Evolutionary conservation across 1,140 invertebrate genomes (phyloP).

Genomic region (Phenacoccus solenopsis): DNA sequence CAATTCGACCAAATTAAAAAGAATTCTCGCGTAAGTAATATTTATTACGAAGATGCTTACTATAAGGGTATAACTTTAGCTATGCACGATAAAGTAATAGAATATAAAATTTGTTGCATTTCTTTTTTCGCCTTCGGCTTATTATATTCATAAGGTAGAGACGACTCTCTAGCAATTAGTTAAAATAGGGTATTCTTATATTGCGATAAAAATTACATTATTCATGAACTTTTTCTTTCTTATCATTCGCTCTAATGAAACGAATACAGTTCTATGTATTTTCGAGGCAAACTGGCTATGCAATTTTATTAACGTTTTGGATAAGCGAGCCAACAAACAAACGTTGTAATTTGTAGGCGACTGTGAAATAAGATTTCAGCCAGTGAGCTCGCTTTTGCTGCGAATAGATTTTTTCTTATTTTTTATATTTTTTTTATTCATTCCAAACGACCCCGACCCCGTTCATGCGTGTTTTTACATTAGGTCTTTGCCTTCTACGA

Average conservation of each 20-base stretch:
- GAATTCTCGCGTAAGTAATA: constrained; percentile 3
- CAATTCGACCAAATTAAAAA: constrained; percentile 4
- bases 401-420: no score
- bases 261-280: background rate
- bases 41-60: background rate
- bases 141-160: background rate
- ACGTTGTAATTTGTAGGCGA: no score
- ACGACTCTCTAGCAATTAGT: background rate
- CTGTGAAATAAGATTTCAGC: no score
- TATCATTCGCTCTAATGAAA: no score
- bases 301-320: background rate
- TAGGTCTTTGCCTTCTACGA: no score
- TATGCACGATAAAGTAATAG: background rate
- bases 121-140: background rate
- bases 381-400: no score
- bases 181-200: background rate
- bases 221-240: background rate
- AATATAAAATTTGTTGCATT: background rate
- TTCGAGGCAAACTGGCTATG: background rate
- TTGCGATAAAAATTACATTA: background rate
- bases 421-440: no score
- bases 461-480: no score
- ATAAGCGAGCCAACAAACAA: background rate
- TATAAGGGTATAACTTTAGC: background rate
- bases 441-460: no score